phyloP scores from a whole-genome alignment of 2,113 vertebrate species.

The Dascyllus trimaculatus region DNA sequence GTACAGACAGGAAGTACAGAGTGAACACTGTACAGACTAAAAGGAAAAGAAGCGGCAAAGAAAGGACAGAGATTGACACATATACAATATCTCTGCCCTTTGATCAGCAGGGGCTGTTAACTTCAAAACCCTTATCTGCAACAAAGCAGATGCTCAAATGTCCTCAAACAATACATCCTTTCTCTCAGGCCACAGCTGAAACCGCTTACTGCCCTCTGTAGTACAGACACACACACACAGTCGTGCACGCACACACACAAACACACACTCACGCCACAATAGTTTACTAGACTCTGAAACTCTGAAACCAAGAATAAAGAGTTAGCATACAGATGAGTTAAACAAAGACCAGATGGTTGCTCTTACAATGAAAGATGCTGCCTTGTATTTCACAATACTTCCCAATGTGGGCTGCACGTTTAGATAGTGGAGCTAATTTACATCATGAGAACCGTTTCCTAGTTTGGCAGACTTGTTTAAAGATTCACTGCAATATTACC shows the following conservation, averaged over 20 bases:
- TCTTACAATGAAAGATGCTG: conserved; percentile 54
- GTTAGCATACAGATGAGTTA: conserved; percentile 61
- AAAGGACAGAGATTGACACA: conserved; percentile 48
- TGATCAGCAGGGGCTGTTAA: conserved; percentile 64
- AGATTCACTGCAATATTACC: not conserved
- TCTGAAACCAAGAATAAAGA: conserved; percentile 66
- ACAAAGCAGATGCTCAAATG: conserved; percentile 76
- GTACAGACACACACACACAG: conserved; percentile 23
- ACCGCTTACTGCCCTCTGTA: conserved; percentile 67
- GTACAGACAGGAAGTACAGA: conserved; percentile 29
- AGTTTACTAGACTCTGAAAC: conserved; percentile 69
- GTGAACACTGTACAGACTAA: conserved; percentile 29
- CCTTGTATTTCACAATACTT: conserved; percentile 48
- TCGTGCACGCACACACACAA: conserved; percentile 23
- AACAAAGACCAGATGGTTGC: conserved; percentile 74
- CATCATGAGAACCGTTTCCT: conserved; percentile 18
- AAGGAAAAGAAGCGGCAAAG: conserved; percentile 38
- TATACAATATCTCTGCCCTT: conserved; percentile 56
- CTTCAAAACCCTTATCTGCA: conserved; percentile 69
- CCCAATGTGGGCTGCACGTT: conserved; percentile 14
- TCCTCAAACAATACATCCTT: conserved; percentile 78
- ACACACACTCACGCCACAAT: conserved; percentile 31
- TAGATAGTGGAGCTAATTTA: conserved; percentile 29
- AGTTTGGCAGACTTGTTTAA: conserved; percentile 10
- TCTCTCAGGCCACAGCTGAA: conserved; percentile 72